Evolutionary conservation across 1,140 invertebrate species (phyloP), one percentile per base, ranked within the genome.

Genomic region (Trialeurodes vaporariorum): DNA sequence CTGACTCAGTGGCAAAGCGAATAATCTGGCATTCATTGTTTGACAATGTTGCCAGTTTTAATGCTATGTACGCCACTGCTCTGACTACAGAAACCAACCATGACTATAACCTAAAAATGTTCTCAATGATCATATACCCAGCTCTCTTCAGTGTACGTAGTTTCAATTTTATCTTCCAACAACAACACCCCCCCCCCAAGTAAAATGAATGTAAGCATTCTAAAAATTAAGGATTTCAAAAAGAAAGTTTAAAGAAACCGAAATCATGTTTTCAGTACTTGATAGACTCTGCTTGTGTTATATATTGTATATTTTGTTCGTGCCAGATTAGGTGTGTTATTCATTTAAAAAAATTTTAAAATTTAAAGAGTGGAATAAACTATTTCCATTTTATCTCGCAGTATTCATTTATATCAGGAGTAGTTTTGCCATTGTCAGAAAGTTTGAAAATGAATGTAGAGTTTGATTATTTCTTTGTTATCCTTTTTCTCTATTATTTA

Each of bases 281-380:
- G 17, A 49, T 49, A 17, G 17, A 49, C 34, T 49, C 17, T 49
- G 34, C 34, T 17, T 49, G 17, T 49, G 34, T 49, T 49, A 49
- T 49, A 49, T 49, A 49, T n/a, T 49, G 34, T 49, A 49, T 49
- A 49, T 49, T 49, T 49, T 49, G 34, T 49, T 49, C 34, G 34
- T 49, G 34, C 34, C 34, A 49, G 34, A 49, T 49, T 49, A 49
- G 34, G 34, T 49, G 34, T 49, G 34, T 49, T 49, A 49, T 49
- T 49, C 34, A 49, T 49, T 49, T 49, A 49, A 49, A 49, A 49
- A 49, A 49, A 9, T 5, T 49, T 49, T 49, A 49, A 49, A 17
- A 5, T 9, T 49, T 49, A 49, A 49, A 49, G 5, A 17, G 34
- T 49, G 34, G 34, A 17, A 49, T 49, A 5, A 9, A 49, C 34